Percentiles rank a stretch among this genome's conserved stretches.
These are phyloP conservation scores for Strigamia maritima DNA, from an alignment of 2,888 invertebrate species.

Conservation along the genomic window DNA sequence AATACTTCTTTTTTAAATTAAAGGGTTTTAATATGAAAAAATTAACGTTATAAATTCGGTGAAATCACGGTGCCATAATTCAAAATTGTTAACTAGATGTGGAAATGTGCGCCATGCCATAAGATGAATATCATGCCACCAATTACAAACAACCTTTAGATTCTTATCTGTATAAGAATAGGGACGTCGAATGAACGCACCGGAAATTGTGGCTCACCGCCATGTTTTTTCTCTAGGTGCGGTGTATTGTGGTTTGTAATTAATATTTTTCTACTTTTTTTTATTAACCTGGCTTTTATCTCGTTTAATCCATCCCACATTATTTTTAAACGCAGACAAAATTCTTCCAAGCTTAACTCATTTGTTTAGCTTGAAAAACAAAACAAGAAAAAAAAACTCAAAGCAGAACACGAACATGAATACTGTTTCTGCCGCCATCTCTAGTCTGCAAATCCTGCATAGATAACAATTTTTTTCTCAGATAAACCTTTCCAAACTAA, in stretches of 20 bases:
- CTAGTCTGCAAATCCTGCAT: too few species aligned
- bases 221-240: constrained; percentile 24
- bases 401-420: too few species aligned
- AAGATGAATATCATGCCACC: constrained; percentile 32
- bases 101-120: constrained; percentile 28
- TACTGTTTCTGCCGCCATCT: too few species aligned
- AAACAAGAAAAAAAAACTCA: neutral
- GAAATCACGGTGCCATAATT: constrained; percentile 28
- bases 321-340: neutral
- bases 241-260: constrained; percentile 27
- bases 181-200: constrained; percentile 28
- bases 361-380: neutral
- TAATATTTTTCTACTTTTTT: constrained; percentile 18
- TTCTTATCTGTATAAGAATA: constrained; percentile 24
- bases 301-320: constrained; percentile 1
- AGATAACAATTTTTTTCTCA: too few species aligned
- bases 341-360: neutral
- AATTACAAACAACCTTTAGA: constrained; percentile 24
- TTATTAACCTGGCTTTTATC: neutral
- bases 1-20: neutral
- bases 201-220: constrained; percentile 34
- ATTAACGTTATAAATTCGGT: constrained; percentile 2
- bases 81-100: constrained; percentile 13
- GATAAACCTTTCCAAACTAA: too few species aligned
- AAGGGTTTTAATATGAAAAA: neutral